A percentile compares a stretch with the other conserved stretches of the same genome.
Conservation (phyloP, 2,113 vertebrate genomes). For the Marmota flaviventris region DNA sequence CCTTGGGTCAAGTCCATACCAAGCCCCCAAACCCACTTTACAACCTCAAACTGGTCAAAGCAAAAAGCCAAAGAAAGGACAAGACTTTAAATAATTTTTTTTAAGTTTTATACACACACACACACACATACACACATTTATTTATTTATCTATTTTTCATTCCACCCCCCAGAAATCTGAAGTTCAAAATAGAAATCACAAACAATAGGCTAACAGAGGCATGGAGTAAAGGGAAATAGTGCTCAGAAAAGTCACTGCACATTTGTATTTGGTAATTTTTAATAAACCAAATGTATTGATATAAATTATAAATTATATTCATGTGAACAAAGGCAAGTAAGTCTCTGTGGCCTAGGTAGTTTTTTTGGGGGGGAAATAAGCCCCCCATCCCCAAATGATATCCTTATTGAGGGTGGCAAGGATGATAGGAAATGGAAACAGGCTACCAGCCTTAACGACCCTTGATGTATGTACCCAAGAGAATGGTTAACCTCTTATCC, state of each 20-base stretch:
- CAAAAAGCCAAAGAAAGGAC: neutral
- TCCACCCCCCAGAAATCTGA: neutral
- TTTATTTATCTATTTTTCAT: no score
- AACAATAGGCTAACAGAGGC: neutral
- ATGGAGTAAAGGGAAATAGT: neutral
- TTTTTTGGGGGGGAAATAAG: neutral
- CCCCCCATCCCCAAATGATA: neutral
- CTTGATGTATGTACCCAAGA: neutral
- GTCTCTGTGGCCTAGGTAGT: neutral
- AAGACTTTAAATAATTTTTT: neutral
- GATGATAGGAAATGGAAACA: neutral
- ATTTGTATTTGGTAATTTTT: neutral
- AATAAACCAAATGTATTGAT: neutral
- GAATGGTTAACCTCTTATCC: neutral
- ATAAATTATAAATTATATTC: neutral
- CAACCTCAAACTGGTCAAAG: neutral
- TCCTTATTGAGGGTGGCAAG: neutral
- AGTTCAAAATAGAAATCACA: neutral
- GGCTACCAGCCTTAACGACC: neutral
- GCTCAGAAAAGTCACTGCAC: neutral
- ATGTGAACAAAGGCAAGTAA: neutral
- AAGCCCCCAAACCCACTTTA: neutral
- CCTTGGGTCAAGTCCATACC: neutral
- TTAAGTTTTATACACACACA: no score
- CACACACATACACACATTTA: rapidly evolving